phyloP scores from a whole-genome alignment of 2,113 vertebrate genomes.

The Opisthocomus hoazin region DNA sequence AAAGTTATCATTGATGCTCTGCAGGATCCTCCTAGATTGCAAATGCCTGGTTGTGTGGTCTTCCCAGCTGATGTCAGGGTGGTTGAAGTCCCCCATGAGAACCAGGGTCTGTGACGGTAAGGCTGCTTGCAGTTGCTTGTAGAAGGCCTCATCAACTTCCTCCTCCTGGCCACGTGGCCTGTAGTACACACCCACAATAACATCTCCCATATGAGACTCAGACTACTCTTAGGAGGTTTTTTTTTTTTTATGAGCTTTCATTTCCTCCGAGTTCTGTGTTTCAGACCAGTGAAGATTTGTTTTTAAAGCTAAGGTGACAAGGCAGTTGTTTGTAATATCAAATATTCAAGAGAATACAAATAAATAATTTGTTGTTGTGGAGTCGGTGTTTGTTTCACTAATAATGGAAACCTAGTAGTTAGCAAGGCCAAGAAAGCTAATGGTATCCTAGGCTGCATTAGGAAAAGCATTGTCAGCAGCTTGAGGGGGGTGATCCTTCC shows the following conservation, averaged over 20 bases:
- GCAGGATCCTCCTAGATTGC: no score
- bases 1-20: no score
- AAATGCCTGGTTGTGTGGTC: no score
- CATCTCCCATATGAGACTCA: no score
- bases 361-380: background rate
- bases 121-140: no score
- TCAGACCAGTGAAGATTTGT: background rate
- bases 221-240: no score
- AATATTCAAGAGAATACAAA: background rate
- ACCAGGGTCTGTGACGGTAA: no score
- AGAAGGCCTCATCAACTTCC: no score
- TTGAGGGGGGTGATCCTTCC: background rate
- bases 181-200: no score
- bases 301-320: background rate
- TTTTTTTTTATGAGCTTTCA: background rate
- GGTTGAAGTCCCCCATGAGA: no score
- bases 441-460: background rate
- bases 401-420: background rate
- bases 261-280: background rate
- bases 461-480: background rate
- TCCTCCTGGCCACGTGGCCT: no score
- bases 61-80: no score
- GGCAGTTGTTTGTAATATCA: background rate
- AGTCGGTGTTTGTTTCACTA: background rate
- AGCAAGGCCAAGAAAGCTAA: background rate